Conservation (phyloP, 2,888 invertebrate species). For the Acleris laterana region DNA sequence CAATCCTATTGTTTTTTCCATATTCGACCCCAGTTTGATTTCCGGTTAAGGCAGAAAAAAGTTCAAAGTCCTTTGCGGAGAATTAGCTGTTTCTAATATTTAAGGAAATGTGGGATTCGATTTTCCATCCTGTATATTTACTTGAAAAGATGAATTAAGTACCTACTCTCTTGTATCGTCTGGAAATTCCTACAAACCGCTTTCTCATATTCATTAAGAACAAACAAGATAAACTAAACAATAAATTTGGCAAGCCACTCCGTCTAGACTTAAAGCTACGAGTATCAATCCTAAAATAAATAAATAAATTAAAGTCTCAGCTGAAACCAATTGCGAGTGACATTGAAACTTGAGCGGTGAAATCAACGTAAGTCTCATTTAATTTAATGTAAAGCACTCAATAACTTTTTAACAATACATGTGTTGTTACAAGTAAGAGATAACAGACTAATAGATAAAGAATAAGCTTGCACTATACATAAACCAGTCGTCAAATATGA, state of each 20-base stretch:
- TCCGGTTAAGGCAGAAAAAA: too few relatives aligned
- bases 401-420: slow-evolving; percentile 31
- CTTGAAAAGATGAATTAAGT: too few relatives aligned
- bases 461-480: not conserved
- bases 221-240: not conserved
- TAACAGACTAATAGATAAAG: not conserved
- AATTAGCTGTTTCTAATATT: too few relatives aligned
- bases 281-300: slow-evolving; percentile 9
- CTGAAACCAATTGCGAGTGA: slow-evolving; percentile 10
- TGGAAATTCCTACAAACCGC: too few relatives aligned
- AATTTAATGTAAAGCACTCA: not conserved
- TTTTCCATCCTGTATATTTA: too few relatives aligned
- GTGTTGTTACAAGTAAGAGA: too few relatives aligned
- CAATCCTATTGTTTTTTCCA: too few relatives aligned
- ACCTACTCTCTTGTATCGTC: too few relatives aligned
- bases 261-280: slow-evolving; percentile 23
- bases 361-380: not conserved
- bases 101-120: too few relatives aligned
- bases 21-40: too few relatives aligned
- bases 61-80: too few relatives aligned
- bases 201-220: not conserved
- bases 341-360: slow-evolving; percentile 17
- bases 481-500: not conserved
- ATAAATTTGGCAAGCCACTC: slow-evolving; percentile 5
- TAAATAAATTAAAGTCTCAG: slow-evolving; percentile 5